Base-by-base conservation (phyloP, 1,140 invertebrate species). In the Scaptomyza pallida region DNA sequence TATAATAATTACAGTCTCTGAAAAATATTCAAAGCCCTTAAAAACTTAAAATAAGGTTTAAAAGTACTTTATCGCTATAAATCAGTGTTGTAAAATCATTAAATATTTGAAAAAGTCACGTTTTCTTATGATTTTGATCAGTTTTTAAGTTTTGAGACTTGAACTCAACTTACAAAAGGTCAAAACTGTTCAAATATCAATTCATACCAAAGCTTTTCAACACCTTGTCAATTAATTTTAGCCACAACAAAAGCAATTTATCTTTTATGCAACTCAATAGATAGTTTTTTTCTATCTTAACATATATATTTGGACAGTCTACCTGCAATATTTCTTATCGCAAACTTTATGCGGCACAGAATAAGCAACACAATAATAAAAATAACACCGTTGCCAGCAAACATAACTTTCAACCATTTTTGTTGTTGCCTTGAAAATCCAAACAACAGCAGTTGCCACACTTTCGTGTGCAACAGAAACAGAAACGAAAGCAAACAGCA, bases 331-430 rank as follows among this genome's bases (percentile, higher is more conserved):
- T 75, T 73, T 73, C 61, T 62, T 73, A 51, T 51, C 62, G 15
- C 60, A 52, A n/a, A 30, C 48, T 52, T 41, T 33, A n/a, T 15
- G 23, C 51, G 52, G 23, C 45, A 43, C 44, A 55, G 19, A 41
- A 10, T n/a, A 35, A 16, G 26, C 12, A 62, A 56, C 60, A 52
- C 60, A 52, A 26, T 47, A 41, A 30, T 30, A 30, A 9, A 23
- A 43, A 16, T n/a, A n/a, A n/a, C n/a, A 26, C 16, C 44, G 37
- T 8, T 48, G 19, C 21, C 26, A 30, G 47, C 21, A 30, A 21
- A 43, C 30, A 78, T 8, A 30, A 50, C 16, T 63, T 63, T 70
- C 45, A 82, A 48, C 62, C 73, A 65, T 78, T 82, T 30, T 73
- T n/a, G n/a, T n/a, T n/a, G n/a, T n/a, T 23, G 47, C 51, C 44